These are phyloP conservation scores for Empis stercorea DNA, from an alignment of 2,888 invertebrate genomes.

Conservation along the genomic window DNA sequence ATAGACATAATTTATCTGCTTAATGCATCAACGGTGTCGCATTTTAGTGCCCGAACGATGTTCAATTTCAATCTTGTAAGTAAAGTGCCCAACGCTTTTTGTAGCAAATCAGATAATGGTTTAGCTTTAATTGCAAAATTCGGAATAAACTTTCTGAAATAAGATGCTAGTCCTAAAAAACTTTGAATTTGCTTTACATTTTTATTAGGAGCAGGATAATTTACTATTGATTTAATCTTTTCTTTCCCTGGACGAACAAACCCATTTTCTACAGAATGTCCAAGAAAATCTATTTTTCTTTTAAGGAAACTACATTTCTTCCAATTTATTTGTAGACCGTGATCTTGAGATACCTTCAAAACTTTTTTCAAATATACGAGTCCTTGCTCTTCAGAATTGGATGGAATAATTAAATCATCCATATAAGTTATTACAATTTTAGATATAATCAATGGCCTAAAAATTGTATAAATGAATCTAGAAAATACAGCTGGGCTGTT, in stretches of 20 bases:
- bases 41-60: constrained; percentile 13
- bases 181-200: constrained; percentile 8
- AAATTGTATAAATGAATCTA: constrained; percentile 7
- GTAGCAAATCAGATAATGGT: constrained; percentile 3
- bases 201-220: not conserved
- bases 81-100: constrained; percentile 14
- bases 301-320: not conserved
- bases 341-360: not conserved
- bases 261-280: not conserved
- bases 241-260: not conserved
- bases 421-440: not conserved
- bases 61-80: constrained; percentile 14
- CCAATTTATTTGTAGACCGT: not conserved
- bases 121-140: constrained; percentile 4
- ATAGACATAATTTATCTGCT: constrained; percentile 9
- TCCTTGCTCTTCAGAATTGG: not conserved
- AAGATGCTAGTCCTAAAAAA: constrained; percentile 7
- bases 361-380: not conserved
- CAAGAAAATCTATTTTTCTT: not conserved
- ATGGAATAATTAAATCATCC: constrained; percentile 4
- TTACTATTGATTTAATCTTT: not conserved
- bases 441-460: not conserved
- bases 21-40: constrained; percentile 13
- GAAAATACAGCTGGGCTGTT: constrained; percentile 13
- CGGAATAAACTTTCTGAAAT: constrained; percentile 7